phyloP scores from a whole-genome alignment of 2,888 invertebrate genomes.

The Andrena camellia region DNA sequence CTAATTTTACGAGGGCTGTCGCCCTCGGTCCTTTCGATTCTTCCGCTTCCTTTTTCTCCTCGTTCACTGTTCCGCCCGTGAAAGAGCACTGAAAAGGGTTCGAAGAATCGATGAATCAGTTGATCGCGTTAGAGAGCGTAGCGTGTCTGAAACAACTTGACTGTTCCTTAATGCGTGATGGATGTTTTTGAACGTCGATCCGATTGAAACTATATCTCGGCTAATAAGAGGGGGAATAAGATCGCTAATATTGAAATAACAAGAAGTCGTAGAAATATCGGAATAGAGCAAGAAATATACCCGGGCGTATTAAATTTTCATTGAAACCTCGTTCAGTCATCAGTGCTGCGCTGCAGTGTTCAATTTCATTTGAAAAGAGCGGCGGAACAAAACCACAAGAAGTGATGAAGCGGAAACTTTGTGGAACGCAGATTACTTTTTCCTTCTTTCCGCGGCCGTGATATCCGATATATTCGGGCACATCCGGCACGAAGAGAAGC shows the following conservation, averaged over 20 bases:
- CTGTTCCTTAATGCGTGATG: background rate
- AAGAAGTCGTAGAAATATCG: constrained; percentile 27
- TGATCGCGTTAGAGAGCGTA: constrained; percentile 15
- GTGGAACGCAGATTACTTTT: constrained; percentile 55
- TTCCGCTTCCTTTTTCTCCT: constrained; percentile 37
- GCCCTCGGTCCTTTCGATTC: constrained; percentile 37
- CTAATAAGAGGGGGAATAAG: constrained; percentile 16
- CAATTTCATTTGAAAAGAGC: constrained; percentile 43
- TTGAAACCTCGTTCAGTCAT: constrained; percentile 26
- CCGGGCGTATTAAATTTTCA: constrained; percentile 33
- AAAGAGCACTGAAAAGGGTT: background rate
- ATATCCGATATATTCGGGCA: constrained; percentile 58
- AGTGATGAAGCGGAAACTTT: background rate
- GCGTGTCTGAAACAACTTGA: constrained; percentile 22
- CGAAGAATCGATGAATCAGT: constrained; percentile 13
- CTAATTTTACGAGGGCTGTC: constrained; percentile 79
- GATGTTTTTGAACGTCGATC: background rate
- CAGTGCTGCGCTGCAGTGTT: constrained; percentile 25
- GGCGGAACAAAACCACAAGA: constrained; percentile 5
- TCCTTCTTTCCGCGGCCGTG: constrained; percentile 27
- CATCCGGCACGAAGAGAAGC: constrained; percentile 35
- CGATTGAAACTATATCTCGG: constrained; percentile 20
- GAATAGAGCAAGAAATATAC: background rate
- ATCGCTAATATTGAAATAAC: background rate
- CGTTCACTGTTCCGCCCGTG: constrained; percentile 7